Conservation (phyloP, 1,140 invertebrate species). For the Ceratoteleas bidentatus region DNA sequence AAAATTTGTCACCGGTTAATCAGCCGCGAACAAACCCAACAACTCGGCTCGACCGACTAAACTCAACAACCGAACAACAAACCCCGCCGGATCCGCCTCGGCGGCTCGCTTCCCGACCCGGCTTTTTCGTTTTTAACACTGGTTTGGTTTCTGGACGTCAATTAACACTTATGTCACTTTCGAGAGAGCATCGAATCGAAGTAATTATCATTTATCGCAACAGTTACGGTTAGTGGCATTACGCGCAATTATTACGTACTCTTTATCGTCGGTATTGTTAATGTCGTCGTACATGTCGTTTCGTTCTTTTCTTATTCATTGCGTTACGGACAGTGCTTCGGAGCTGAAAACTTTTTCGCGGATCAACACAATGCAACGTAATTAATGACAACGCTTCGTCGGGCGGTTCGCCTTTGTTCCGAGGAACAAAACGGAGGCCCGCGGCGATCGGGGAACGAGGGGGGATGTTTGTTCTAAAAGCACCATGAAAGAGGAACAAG, state of each 20-base stretch:
- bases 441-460: background rate
- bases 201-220: conserved; percentile 53
- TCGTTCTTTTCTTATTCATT: conserved; percentile 63
- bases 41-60: background rate
- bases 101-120: no score
- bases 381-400: conserved; percentile 38
- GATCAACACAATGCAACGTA: conserved; percentile 35
- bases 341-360: conserved; percentile 56
- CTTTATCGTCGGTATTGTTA: conserved; percentile 50
- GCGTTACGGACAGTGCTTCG: conserved; percentile 50
- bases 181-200: conserved; percentile 58
- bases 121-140: conserved; percentile 38
- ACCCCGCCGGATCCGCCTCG: no score
- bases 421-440: conserved; percentile 12
- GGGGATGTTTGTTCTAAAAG: conserved; percentile 49
- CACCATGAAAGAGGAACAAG: conserved; percentile 57
- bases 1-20: background rate
- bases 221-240: conserved; percentile 49
- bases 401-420: conserved; percentile 11
- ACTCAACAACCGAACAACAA: conserved; percentile 29
- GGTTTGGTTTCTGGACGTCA: conserved; percentile 39
- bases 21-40: conserved; percentile 4
- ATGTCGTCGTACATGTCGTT: conserved; percentile 64
- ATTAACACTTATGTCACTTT: conserved; percentile 54
- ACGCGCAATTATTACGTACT: conserved; percentile 42